Percentiles rank a stretch among this genome's conserved stretches.
phyloP scores from a whole-genome alignment of 2,888 invertebrate species.

The Aspidiotus rigidus region DNA sequence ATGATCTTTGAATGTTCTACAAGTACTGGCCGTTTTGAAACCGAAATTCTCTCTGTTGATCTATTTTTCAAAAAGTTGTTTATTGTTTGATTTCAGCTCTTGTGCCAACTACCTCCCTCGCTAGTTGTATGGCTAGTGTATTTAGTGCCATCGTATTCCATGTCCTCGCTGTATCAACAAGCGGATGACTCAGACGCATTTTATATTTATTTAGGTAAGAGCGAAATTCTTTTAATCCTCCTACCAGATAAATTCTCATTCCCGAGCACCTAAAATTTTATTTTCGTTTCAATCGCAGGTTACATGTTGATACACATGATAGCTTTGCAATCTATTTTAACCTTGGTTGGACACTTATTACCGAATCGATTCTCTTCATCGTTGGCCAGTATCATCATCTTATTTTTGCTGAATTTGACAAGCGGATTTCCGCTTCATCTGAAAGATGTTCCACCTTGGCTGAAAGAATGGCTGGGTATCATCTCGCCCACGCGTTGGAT shows the following conservation, averaged over 20 bases:
- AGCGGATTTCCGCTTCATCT: conserved; percentile 63
- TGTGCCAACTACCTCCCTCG: conserved; percentile 69
- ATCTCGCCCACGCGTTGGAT: conserved; percentile 66
- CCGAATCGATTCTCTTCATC: conserved; percentile 57
- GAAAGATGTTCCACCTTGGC: conserved; percentile 54
- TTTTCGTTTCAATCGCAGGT: conserved; percentile 46
- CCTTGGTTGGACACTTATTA: conserved; percentile 58
- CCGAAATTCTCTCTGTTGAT: background rate
- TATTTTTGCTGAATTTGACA: conserved; percentile 53
- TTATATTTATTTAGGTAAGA: conserved; percentile 41
- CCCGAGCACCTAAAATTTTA: background rate
- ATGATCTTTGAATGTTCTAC: background rate
- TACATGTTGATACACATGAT: conserved; percentile 62
- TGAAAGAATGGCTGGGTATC: conserved; percentile 52
- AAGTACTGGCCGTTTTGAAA: background rate
- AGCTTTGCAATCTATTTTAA: conserved; percentile 57
- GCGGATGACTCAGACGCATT: conserved; percentile 39
- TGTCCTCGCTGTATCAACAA: conserved; percentile 65
- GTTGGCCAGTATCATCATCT: conserved; percentile 52
- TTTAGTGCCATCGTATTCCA: conserved; percentile 77
- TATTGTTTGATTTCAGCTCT: conserved; percentile 50
- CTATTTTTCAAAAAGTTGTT: background rate
- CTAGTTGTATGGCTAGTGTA: conserved; percentile 73
- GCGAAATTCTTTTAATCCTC: background rate
- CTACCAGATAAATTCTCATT: background rate